Evolutionary conservation across 2,113 vertebrate species (phyloP), one percentile per base, ranked within the genome.

Genomic region (Leiothrix lutea): DNA sequence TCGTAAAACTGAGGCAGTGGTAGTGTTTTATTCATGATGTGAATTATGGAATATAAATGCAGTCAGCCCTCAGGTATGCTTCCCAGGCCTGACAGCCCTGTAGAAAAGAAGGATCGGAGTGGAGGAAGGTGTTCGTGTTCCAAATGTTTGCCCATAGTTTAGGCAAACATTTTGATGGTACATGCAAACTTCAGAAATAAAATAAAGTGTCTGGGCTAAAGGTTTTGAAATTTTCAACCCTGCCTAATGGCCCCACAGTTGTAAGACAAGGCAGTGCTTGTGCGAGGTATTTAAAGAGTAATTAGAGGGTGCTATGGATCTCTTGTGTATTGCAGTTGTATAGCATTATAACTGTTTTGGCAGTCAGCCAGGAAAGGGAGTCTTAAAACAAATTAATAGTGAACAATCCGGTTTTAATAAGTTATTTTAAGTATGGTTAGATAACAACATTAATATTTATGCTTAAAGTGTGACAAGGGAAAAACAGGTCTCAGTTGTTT

Each of bases 381-480:
- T 33, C 42, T 66, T 92, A 81, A 92, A 94, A 60, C 77, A 94
- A 91, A 91, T 85, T 94, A 90, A 89, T 86, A 80, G 29, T 57
- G 45, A 94, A 62, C 53, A 88, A 75, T 82, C 19, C 19, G 18
- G 16, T 53, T 80, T 75, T 75, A 86, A 14, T 92, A 89, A 92
- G 53, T 57, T 82, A 74, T 57, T 95, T 79, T 73, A 72, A 88
- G 51, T 77, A 10, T 85, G 72, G 23, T 91, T 95, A 71, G 75
- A 82, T 89, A 97, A 85, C 77, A 93, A 22, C 53, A 88, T 72
- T 86, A 81, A 70, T 95, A 78, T 94, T 88, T 83, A 58, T 88
- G 17, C 24, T 67, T 90, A 16, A 75, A 81, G 21, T 58, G 54
- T 70, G 54, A 24, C 54, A 61, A 42, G 44, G 29, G n/a, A 45